Evolutionary conservation across 23 tunicate genomes (phyloP), one percentile per base, ranked within the genome.

Genomic region (Halocynthia roretzi): DNA sequence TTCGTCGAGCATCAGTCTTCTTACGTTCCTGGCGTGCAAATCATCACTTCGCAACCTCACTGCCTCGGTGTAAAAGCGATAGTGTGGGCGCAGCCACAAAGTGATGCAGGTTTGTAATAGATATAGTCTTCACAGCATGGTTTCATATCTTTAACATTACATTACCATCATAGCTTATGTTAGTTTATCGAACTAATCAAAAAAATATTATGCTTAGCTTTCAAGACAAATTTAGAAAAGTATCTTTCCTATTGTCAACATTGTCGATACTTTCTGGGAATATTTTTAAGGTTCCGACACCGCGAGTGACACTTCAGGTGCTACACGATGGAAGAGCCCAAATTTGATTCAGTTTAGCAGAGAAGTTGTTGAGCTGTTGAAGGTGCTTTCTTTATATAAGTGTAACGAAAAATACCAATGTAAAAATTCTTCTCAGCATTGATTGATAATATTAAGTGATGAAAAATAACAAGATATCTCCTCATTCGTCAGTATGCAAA

Each of bases 11-110:
- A 91, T 69, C 78, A 77, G 63, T 67, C 87, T 10, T 85, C 91
- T 48, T 91, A 85, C 54, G 97, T 91, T 14, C 97, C 97, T 31
- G 97, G 97, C 8, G 91, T 91, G 9, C 81, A 85, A 71, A 80
- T 91, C 54, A 67, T 81, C 10, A 72, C 82, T 6, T 77, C 81
- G 0, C 81, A 77, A 12, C 81, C 78, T 54, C 78, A 74, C 31
- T 74, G 78, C 21, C 80, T 71, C 0, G 80, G 76, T 7, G 71
- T 76, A 7, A 91, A 91, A 71, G 70, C 74, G 49, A 65, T 91
- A 10, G 85, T 80, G 6, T 91, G 97, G 97, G 80, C 96, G 7
- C 96, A 84, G 75, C 82, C 88, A 49, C 82, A 80, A 11, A 80
- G 76, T 67, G 88, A 83, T 60, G 71, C 74, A 17, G 83, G 87